These are phyloP conservation scores for Resseliella maxima DNA, from an alignment of 2,888 invertebrate species.

Conservation along the genomic window DNA sequence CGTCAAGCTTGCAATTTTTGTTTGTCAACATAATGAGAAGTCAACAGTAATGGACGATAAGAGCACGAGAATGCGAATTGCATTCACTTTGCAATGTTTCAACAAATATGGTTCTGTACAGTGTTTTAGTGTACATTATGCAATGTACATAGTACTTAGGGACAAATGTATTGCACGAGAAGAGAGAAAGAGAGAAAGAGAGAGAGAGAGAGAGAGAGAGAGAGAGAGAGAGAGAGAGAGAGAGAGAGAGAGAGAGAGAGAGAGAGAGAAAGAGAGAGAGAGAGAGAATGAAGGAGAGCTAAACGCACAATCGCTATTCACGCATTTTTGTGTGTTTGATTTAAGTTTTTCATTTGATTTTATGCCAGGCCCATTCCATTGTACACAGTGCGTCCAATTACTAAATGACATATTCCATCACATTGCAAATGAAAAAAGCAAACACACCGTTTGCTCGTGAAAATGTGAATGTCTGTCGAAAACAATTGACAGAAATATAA, in stretches of 20 bases:
- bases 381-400: not conserved
- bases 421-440: not conserved
- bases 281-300: too few species aligned
- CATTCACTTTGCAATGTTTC: too few species aligned
- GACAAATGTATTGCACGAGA: too few species aligned
- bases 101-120: too few species aligned
- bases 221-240: too few species aligned
- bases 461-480: not conserved
- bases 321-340: constrained; percentile 17
- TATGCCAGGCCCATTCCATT: not conserved
- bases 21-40: constrained; percentile 51
- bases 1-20: not conserved
- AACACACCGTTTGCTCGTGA: not conserved
- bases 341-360: constrained; percentile 18
- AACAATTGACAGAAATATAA: too few species aligned
- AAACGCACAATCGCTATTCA: not conserved
- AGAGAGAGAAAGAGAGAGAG: too few species aligned
- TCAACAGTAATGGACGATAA: constrained; percentile 44
- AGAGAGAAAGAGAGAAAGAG: too few species aligned
- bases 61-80: not conserved
- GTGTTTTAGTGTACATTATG: too few species aligned
- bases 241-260: too few species aligned
- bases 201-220: too few species aligned
- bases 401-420: constrained; percentile 6
- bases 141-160: too few species aligned